A percentile compares a stretch with the other conserved stretches of the same genome.
Conservation (phyloP, 1,140 invertebrate species). For the Macrostomum lignano region DNA sequence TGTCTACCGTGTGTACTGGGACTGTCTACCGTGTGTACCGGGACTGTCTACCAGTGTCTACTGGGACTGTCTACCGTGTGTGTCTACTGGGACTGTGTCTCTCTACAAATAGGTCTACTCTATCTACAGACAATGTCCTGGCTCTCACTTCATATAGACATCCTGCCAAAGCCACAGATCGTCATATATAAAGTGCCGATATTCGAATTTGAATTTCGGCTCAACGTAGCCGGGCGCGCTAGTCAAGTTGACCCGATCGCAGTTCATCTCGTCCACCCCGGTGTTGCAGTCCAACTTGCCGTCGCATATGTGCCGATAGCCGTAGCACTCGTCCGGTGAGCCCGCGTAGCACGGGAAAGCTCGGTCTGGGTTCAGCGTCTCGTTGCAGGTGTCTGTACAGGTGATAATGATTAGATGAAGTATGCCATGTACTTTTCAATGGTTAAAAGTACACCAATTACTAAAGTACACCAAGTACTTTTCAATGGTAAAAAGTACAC, state of each 20-base stretch:
- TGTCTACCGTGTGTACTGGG: no score
- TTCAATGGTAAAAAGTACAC: no score
- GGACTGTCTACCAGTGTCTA: no score
- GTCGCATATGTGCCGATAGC: constrained; percentile 45
- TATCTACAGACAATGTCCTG: no score
- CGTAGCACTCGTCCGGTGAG: constrained; percentile 43
- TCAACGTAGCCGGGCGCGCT: constrained; percentile 38
- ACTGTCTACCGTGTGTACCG: no score
- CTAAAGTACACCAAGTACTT: no score
- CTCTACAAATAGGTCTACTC: no score
- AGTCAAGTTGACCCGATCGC: constrained; percentile 31
- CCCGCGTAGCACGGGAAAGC: constrained; percentile 32
- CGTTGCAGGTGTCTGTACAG: constrained; percentile 48
- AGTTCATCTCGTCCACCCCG: constrained; percentile 55
- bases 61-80: no score
- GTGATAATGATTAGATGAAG: no score
- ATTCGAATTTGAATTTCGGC: constrained; percentile 15
- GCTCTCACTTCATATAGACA: constrained; percentile 65
- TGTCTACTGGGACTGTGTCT: no score
- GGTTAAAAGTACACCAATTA: no score
- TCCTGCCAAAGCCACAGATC: constrained; percentile 65
- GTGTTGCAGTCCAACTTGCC: constrained; percentile 43
- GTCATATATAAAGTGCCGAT: constrained; percentile 36
- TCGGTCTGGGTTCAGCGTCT: constrained; percentile 36
- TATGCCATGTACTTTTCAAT: no score